phyloP scores from a whole-genome alignment of 2,888 invertebrate species.

The Ashinkailepas kermadecensis region DNA sequence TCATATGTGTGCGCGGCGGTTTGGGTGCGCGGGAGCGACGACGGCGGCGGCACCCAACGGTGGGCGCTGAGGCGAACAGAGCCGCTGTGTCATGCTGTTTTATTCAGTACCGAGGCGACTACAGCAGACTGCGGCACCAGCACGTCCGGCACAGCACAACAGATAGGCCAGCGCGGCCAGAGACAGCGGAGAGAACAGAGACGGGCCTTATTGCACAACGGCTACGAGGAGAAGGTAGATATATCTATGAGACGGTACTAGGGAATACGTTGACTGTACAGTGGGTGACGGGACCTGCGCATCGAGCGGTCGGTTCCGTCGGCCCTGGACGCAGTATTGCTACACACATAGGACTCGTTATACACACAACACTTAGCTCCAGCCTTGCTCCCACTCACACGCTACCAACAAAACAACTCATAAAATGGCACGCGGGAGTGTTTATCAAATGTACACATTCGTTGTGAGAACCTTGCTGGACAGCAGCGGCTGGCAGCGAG shows the following conservation, averaged over 20 bases:
- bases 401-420: constrained; percentile 5
- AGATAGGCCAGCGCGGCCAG: no score
- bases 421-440: neutral
- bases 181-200: neutral
- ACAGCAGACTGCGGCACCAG: neutral
- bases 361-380: neutral
- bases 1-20: neutral
- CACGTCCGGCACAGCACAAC: no score
- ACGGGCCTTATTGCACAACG: constrained; percentile 10
- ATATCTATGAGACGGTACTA: neutral
- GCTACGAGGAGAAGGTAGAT: constrained; percentile 5
- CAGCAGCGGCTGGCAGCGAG: neutral
- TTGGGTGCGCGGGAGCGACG: neutral
- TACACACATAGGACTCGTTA: constrained; percentile 10
- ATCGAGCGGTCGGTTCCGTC: neutral
- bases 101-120: constrained; percentile 13
- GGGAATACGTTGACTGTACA: constrained; percentile 11
- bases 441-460: neutral
- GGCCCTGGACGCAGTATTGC: neutral
- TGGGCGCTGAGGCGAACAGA: no score
- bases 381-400: neutral
- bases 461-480: constrained; percentile 12
- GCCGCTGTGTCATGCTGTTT: neutral
- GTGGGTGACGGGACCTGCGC: neutral
- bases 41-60: neutral